Evolutionary conservation across 2,113 vertebrate species (phyloP).

Genomic region (Pelmatolapia mariae): DNA sequence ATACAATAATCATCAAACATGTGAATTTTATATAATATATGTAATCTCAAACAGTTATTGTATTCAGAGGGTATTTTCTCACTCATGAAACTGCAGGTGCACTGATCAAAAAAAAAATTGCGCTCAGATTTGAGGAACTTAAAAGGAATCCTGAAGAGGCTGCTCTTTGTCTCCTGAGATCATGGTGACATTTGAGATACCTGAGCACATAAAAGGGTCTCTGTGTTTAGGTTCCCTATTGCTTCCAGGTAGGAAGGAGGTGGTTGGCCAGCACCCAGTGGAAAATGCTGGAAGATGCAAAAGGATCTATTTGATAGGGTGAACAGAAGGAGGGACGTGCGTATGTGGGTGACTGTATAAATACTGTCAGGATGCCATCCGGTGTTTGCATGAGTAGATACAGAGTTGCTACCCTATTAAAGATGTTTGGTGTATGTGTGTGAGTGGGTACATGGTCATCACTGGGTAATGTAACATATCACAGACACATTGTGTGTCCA

Average conservation of each 20-base stretch:
- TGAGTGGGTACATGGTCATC: not conserved
- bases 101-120: not conserved
- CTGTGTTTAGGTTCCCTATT: conserved; percentile 35
- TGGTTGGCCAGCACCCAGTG: conserved; percentile 31
- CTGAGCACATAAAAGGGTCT: conserved; percentile 44
- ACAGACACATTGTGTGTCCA: not conserved
- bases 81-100: conserved; percentile 2
- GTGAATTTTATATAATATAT: not conserved
- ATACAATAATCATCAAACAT: not conserved
- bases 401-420: conserved; percentile 11
- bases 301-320: conserved; percentile 24
- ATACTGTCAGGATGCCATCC: conserved; percentile 50
- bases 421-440: not conserved
- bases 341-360: conserved; percentile 28
- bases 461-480: not conserved
- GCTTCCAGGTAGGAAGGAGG: conserved; percentile 25
- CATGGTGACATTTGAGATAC: conserved; percentile 30
- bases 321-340: not conserved
- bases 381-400: conserved; percentile 30
- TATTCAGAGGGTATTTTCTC: not conserved
- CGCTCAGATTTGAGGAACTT: not conserved
- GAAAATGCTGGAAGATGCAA: conserved; percentile 40
- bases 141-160: conserved; percentile 24
- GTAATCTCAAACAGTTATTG: not conserved
- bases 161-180: conserved; percentile 41